Evolutionary conservation across 2,888 invertebrate genomes (phyloP).

Genomic region (Lithophane ornitopus): DNA sequence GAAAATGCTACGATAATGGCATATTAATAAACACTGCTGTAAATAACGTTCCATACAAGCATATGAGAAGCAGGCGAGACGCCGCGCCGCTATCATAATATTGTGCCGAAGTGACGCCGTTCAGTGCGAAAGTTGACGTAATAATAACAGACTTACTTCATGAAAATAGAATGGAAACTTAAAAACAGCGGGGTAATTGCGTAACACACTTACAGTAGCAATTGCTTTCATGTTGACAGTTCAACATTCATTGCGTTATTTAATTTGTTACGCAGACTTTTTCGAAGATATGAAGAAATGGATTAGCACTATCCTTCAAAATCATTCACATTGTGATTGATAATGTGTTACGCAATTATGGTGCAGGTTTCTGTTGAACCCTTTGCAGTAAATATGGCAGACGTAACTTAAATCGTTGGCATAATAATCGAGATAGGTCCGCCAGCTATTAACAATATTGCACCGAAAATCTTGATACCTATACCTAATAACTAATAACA

Average conservation of each 20-base stretch:
- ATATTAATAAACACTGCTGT: slow-evolving; percentile 20
- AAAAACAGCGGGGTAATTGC: background rate
- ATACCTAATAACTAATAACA: too few species aligned
- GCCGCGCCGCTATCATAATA: slow-evolving; percentile 35
- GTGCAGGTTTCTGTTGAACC: background rate
- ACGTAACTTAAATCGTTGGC: background rate
- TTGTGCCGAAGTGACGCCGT: slow-evolving; percentile 37
- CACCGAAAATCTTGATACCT: background rate
- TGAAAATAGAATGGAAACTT: slow-evolving; percentile 20
- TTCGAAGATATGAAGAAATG: too few species aligned
- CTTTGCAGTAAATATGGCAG: slow-evolving; percentile 16
- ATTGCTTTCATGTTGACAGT: too few species aligned
- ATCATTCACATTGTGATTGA: too few species aligned
- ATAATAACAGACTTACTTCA: slow-evolving; percentile 33
- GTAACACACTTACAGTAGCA: too few species aligned
- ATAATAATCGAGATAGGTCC: too few species aligned
- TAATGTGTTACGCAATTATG: too few species aligned
- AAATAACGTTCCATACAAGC: slow-evolving; percentile 16
- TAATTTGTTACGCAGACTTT: too few species aligned
- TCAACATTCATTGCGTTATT: too few species aligned
- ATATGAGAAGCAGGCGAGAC: background rate
- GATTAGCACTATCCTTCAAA: too few species aligned
- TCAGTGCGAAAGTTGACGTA: slow-evolving; percentile 31
- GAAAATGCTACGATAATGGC: slow-evolving; percentile 10
- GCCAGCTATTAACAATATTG: background rate